Evolutionary conservation across 2,797 vertebrate species (phyloP).

Genomic region (Aldrovandia affinis): DNA sequence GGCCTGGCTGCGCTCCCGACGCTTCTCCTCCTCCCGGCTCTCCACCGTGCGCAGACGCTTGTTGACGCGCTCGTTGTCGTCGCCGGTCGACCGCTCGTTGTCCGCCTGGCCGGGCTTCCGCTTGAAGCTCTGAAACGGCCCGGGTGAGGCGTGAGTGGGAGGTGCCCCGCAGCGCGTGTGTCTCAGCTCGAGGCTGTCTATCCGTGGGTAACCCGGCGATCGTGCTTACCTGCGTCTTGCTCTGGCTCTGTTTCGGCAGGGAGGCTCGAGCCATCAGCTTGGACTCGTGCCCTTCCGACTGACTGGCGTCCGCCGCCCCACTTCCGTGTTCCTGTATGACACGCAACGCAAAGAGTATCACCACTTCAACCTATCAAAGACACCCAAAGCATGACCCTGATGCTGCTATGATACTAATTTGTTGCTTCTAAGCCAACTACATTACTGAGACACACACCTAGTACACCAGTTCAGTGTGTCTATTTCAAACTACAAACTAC

Average conservation of each 20-base stretch:
- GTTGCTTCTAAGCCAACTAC: background rate
- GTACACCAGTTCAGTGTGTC: background rate
- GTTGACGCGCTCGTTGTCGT: slow-evolving; percentile 82
- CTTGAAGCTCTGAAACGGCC: slow-evolving; percentile 82
- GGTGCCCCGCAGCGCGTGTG: background rate
- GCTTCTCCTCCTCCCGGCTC: slow-evolving; percentile 53
- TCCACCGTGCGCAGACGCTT: slow-evolving; percentile 88
- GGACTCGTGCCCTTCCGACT: slow-evolving; percentile 91
- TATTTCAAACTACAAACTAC: background rate
- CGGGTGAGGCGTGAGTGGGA: background rate
- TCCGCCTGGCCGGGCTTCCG: slow-evolving; percentile 91
- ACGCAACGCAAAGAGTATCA: background rate
- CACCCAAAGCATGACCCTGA: background rate
- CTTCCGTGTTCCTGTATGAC: slow-evolving; percentile 83
- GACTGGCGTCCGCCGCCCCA: slow-evolving; percentile 88
- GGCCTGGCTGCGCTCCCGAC: slow-evolving; percentile 49
- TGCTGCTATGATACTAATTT: no score
- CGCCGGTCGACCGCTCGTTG: slow-evolving; percentile 85
- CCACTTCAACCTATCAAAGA: background rate
- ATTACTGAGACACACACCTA: background rate
- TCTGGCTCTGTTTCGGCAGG: slow-evolving; percentile 79
- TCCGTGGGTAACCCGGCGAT: background rate
- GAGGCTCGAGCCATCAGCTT: slow-evolving; percentile 81
- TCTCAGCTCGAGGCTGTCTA: background rate
- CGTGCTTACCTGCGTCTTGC: slow-evolving; percentile 82